Percentiles rank a stretch among this genome's conserved stretches.
These are phyloP conservation scores for Lasioglossum baleicum DNA, from an alignment of 1,140 invertebrate species.

Conservation along the genomic window DNA sequence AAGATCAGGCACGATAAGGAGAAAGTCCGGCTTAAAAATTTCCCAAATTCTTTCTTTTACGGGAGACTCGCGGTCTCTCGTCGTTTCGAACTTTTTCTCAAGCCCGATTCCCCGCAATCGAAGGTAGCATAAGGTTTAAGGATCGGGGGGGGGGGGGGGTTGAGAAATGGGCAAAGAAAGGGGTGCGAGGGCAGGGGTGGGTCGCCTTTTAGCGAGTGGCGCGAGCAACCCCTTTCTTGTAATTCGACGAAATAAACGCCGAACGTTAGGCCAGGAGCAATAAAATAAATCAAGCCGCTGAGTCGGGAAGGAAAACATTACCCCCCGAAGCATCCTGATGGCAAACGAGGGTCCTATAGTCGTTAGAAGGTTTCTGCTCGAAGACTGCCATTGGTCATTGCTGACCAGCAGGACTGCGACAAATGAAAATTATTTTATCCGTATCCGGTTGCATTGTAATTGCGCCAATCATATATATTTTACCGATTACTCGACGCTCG, in stretches of 20 bases:
- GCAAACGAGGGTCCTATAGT: slow-evolving; percentile 64
- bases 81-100: no score
- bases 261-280: slow-evolving; percentile 69
- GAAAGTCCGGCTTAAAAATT: no score
- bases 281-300: slow-evolving; percentile 67
- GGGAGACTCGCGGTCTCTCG: no score
- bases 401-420: no score
- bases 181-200: slow-evolving; percentile 13
- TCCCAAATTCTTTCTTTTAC: no score
- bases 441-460: no score
- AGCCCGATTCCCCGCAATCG: slow-evolving; percentile 32
- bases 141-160: no score
- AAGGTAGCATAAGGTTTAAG: slow-evolving; percentile 54
- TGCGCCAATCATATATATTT: no score
- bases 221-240: slow-evolving; percentile 69
- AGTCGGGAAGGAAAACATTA: slow-evolving; percentile 68
- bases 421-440: no score
- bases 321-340: slow-evolving; percentile 57
- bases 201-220: slow-evolving; percentile 65
- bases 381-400: slow-evolving; percentile 41
- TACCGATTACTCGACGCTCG: no score
- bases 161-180: slow-evolving; percentile 35
- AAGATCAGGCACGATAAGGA: no score
- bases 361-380: slow-evolving; percentile 49
- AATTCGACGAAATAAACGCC: slow-evolving; percentile 69